Conservation (phyloP, 2,888 invertebrate species). For the Xiphydria camelus region DNA sequence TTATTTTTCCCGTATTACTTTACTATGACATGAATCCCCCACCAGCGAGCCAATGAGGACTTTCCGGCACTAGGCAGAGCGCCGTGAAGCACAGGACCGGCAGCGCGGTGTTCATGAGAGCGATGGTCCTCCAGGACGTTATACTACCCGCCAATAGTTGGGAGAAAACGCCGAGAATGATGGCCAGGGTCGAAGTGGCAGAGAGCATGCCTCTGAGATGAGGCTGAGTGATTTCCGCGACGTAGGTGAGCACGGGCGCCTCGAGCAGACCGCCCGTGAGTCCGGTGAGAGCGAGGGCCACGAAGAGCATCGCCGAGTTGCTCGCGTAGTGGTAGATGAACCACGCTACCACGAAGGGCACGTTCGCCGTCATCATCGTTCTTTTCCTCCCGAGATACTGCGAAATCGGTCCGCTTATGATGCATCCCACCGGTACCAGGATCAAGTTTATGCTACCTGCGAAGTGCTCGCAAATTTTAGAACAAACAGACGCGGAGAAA, state of each 20-base stretch:
- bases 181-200: slow-evolving; percentile 75
- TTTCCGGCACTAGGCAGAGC: slow-evolving; percentile 77
- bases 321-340: slow-evolving; percentile 71
- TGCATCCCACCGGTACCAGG: slow-evolving; percentile 78
- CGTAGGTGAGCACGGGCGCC: slow-evolving; percentile 82
- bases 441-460: slow-evolving; percentile 80
- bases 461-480: slow-evolving; percentile 23
- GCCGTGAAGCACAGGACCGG: slow-evolving; percentile 68
- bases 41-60: slow-evolving; percentile 79
- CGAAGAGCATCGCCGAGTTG: slow-evolving; percentile 67
- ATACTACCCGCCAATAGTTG: slow-evolving; percentile 76
- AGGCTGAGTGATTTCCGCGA: slow-evolving; percentile 82
- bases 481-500: slow-evolving; percentile 5
- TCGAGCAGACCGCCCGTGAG: slow-evolving; percentile 78
- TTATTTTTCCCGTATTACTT: background rate
- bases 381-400: slow-evolving; percentile 72
- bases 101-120: slow-evolving; percentile 68
- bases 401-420: slow-evolving; percentile 73
- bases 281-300: slow-evolving; percentile 73
- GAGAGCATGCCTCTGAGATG: slow-evolving; percentile 75
- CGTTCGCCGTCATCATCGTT: slow-evolving; percentile 64
- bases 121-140: slow-evolving; percentile 72
- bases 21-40: slow-evolving; percentile 8
- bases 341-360: slow-evolving; percentile 77
- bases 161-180: slow-evolving; percentile 75